Conservation (phyloP, 2,113 vertebrate genomes). For the Telmatochromis bifrenatus region DNA sequence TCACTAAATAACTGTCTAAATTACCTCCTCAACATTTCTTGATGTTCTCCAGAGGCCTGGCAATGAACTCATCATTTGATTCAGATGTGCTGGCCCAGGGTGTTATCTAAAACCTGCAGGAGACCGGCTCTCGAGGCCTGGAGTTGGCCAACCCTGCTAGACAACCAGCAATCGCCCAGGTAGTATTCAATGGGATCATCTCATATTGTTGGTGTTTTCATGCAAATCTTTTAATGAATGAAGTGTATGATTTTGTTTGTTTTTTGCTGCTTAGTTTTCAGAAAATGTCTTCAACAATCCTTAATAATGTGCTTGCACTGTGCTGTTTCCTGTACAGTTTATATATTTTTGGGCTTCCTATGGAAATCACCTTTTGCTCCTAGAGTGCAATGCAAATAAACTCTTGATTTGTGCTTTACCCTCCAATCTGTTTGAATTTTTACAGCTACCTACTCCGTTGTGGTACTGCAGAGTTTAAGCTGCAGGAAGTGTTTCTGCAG, state of each 20-base stretch:
- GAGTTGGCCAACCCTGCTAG: neutral
- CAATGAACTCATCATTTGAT: neutral
- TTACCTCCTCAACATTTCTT: neutral
- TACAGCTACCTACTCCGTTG: rapidly evolving
- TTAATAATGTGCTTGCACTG: neutral
- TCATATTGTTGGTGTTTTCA: neutral
- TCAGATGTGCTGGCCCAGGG: neutral
- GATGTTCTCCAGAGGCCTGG: neutral
- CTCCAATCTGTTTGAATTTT: neutral
- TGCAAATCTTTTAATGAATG: neutral
- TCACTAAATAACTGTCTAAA: neutral
- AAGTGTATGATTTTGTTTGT: neutral
- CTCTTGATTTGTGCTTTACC: neutral
- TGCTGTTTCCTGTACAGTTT: neutral
- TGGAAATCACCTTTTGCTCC: neutral
- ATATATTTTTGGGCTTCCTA: neutral
- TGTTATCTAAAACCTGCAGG: neutral
- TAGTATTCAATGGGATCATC: neutral
- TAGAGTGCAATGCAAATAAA: neutral
- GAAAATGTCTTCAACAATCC: neutral
- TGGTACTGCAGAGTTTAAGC: neutral
- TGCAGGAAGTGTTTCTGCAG: neutral
- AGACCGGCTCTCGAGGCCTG: neutral
- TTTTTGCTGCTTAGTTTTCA: neutral
- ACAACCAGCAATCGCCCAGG: neutral